phyloP scores from a whole-genome alignment of 2,888 invertebrate genomes.

The Cosmorhoe ocellata region DNA sequence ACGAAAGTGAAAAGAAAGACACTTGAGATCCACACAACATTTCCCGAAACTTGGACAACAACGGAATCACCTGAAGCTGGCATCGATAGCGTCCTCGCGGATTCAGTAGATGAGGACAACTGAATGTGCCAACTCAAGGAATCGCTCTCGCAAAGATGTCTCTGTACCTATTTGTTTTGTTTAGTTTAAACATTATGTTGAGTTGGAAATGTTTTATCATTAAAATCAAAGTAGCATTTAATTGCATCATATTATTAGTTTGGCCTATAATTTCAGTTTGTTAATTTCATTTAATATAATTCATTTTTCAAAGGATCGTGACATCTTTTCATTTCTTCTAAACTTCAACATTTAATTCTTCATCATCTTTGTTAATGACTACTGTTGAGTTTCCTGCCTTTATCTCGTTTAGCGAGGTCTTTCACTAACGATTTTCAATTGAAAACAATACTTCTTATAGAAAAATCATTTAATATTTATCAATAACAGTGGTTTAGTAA shows the following conservation, averaged over 20 bases:
- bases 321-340: constrained; percentile 12
- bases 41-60: constrained; percentile 74
- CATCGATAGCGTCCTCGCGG: constrained; percentile 66
- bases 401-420: background rate
- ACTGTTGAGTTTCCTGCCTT: background rate
- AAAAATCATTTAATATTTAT: constrained; percentile 39
- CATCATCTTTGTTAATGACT: constrained; percentile 24
- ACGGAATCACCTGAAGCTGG: constrained; percentile 75
- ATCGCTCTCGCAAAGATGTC: constrained; percentile 64
- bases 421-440: background rate
- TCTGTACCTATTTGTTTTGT: constrained; percentile 60
- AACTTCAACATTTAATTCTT: constrained; percentile 17
- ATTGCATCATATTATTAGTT: constrained; percentile 63
- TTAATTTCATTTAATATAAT: constrained; percentile 78
- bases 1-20: constrained; percentile 77
- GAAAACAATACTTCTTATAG: constrained; percentile 31
- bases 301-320: constrained; percentile 49
- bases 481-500: constrained; percentile 66
- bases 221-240: constrained; percentile 59
- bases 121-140: constrained; percentile 71
- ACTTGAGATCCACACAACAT: constrained; percentile 64
- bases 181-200: constrained; percentile 64
- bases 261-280: constrained; percentile 73
- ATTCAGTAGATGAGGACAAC: constrained; percentile 61
- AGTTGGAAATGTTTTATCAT: constrained; percentile 55